Evolutionary conservation across 1,140 invertebrate species (phyloP), one percentile per base, ranked within the genome.

Genomic region (Polypedilum pembai): DNA sequence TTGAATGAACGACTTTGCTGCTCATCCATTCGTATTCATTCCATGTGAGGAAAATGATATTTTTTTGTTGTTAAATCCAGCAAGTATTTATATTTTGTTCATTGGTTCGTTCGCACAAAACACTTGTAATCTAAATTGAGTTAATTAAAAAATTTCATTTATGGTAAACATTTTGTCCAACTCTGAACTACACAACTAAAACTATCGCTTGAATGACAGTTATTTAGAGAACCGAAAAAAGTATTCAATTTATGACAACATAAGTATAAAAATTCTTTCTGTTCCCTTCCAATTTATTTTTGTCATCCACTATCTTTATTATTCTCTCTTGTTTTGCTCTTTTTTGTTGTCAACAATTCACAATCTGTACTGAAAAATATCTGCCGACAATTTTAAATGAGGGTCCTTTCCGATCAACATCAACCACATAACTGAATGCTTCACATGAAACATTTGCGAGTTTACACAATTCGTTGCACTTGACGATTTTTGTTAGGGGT

Each of bases 361-460:
- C 8, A 45, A 45, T 45, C 1, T 45, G 41, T 45, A 45, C 41
- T 8, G 41, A 56, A 56, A n/a, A n/a, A 15, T 56, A n/a, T 56
- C 10, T 56, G n/a, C 10, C n/a, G 45, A 56, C 12, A 56, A 56
- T 56, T 45, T 45, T 10, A 21, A 69, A 21, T 69, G 65, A 18
- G 65, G 65, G 65, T 69, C 65, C 65, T 69, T 69, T 18, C 65
- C 65, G 17, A 8, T 69, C 65, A 69, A 10, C 65, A 21, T 18
- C 65, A 69, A 69, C 8, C 65, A 69, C 65, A 21, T 18, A 69
- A 69, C 65, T 69, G 65, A 56, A 56, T 56, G 65, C 18, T 66
- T 15, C 65, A 69, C 17, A 20, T 69, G 65, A 20, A 20, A 21
- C 65, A 69, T 21, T 69, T 69, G 45, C 45, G 45, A 17, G 45